A percentile compares a stretch with the other conserved stretches of the same genome.
These are phyloP conservation scores for Elymnias hypermnestra DNA, from an alignment of 1,140 invertebrate genomes.

Conservation along the genomic window DNA sequence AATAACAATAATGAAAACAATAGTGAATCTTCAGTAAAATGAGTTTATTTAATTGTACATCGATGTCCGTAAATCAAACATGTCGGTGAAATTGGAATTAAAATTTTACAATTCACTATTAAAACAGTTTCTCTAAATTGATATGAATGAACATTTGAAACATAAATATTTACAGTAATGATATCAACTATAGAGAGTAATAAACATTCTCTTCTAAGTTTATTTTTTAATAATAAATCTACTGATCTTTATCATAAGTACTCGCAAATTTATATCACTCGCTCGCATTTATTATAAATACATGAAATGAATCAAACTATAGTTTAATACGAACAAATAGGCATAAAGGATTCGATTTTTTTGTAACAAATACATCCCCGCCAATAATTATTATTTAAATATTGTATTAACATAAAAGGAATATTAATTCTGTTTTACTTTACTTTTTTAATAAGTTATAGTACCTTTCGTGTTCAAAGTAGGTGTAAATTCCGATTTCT, in stretches of 20 bases:
- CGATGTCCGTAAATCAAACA: conserved; percentile 61
- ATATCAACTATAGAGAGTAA: conserved; percentile 11
- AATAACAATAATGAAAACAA: too few relatives aligned
- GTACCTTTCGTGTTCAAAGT: too few relatives aligned
- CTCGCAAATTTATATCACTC: not conserved
- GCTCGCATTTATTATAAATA: not conserved
- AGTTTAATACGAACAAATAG: too few relatives aligned
- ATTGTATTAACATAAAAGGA: too few relatives aligned
- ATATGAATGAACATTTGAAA: conserved; percentile 70
- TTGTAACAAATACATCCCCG: too few relatives aligned
- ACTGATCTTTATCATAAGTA: conserved; percentile 1
- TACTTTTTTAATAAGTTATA: too few relatives aligned
- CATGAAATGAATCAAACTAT: too few relatives aligned
- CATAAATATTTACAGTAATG: conserved; percentile 54
- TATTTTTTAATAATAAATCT: conserved; percentile 3
- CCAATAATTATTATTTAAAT: too few relatives aligned
- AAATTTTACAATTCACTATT: conserved; percentile 65
- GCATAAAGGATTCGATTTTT: too few relatives aligned
- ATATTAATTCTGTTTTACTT: too few relatives aligned
- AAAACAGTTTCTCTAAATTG: conserved; percentile 64
- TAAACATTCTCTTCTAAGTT: conserved; percentile 13
- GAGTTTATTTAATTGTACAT: conserved; percentile 70
- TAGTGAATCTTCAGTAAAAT: conserved; percentile 59
- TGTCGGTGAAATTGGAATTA: conserved; percentile 47
- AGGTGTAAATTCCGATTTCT: too few relatives aligned